phyloP scores from a whole-genome alignment of 2,113 vertebrate genomes.

The Arvicanthis niloticus region DNA sequence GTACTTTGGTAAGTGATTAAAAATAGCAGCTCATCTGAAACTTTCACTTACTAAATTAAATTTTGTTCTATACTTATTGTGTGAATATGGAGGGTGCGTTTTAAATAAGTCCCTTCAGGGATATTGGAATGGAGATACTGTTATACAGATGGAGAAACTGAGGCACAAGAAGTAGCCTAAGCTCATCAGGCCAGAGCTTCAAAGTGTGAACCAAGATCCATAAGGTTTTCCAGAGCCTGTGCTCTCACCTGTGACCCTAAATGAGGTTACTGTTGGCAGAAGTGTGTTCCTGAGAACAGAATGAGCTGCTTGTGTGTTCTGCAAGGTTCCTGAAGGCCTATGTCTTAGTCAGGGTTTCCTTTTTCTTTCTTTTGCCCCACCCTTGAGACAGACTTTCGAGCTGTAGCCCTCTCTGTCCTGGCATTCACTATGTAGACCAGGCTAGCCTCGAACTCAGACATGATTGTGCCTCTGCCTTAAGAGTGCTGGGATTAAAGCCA shows the following conservation, averaged over 20 bases:
- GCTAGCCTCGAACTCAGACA: neutral
- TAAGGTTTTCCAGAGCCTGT: neutral
- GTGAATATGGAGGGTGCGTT: neutral
- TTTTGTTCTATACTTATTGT: neutral
- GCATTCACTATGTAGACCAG: neutral
- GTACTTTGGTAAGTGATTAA: neutral
- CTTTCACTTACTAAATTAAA: neutral
- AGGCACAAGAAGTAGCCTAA: neutral
- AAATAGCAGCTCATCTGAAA: neutral
- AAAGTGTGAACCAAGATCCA: neutral
- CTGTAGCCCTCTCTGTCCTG: neutral
- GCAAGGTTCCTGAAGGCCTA: neutral
- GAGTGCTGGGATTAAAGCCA: neutral
- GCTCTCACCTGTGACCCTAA: neutral
- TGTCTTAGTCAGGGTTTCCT: neutral
- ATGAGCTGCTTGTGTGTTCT: neutral
- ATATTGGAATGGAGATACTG: neutral
- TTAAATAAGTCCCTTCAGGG: neutral
- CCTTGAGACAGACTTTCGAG: neutral
- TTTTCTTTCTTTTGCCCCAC: neutral
- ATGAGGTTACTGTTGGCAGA: neutral
- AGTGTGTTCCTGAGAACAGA: neutral
- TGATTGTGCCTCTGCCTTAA: neutral
- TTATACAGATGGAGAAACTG: neutral
- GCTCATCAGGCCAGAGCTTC: neutral